phyloP scores from a whole-genome alignment of 2,113 vertebrate genomes.

The Climacteris rufus region DNA sequence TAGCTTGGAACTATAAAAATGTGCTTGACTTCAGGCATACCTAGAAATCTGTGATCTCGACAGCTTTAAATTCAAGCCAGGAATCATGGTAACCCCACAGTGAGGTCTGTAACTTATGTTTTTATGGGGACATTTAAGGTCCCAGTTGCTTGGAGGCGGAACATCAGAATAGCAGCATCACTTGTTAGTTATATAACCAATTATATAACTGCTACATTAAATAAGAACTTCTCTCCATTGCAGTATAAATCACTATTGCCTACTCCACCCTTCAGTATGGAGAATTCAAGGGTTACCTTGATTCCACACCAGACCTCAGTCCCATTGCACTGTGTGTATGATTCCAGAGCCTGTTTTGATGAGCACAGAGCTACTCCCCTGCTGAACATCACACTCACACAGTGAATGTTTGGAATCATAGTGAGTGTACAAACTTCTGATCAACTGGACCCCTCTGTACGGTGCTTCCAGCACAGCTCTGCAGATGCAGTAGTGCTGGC shows the following conservation, averaged over 20 bases:
- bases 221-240: background rate
- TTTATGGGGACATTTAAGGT: background rate
- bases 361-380: background rate
- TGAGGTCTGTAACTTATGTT: background rate
- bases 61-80: background rate
- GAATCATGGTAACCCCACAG: background rate
- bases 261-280: background rate
- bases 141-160: background rate
- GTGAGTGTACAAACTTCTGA: background rate
- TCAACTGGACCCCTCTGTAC: background rate
- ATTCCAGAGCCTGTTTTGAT: background rate
- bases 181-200: background rate
- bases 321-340: background rate
- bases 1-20: background rate
- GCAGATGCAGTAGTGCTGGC: background rate
- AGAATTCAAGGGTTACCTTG: background rate
- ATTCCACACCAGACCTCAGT: background rate
- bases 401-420: background rate
- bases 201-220: background rate
- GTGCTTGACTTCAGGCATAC: background rate
- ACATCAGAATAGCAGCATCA: background rate
- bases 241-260: background rate
- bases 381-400: background rate
- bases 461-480: background rate
- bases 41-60: background rate